Base-by-base conservation (phyloP, 2,888 invertebrate genomes). In the Calameuta pallipes region DNA sequence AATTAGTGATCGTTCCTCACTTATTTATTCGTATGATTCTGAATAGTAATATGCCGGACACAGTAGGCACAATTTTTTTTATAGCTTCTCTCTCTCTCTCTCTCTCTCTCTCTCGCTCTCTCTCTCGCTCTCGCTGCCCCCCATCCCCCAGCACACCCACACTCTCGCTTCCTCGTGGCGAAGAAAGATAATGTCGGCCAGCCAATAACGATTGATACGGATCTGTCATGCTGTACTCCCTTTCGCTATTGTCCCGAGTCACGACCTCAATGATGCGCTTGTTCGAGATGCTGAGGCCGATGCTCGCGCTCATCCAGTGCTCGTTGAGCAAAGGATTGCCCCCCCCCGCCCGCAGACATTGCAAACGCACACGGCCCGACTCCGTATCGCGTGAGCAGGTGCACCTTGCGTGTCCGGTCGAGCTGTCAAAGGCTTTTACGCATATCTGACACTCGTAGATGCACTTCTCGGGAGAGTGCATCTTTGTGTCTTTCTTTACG, bases 361-460 rank as follows among this genome's bases (percentile, higher is more conserved):
- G 34, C 74, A 77, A 12, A 74, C n/a, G n/a, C 74, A 77, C 69
- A 77, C 9, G 68, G 69, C 30, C 77, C 56, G 6, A 74, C 34
- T 4, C 69, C 77, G 68, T 34, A 69, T 15, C 75, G 71, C 31
- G 71, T 73, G 3, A 78, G 75, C 23, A 78, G 34, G 35, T 78
- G 78, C 70, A 68, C 56, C 23, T 75, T 78, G 11, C 70, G 41
- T 11, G 41, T 11, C 37, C 74, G 12, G 75, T 78, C 34, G 31
- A 23, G 34, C 41, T 35, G 41, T 30, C 33, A 56, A 78, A 78
- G 31, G 35, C 78, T 34, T 75, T 78, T 15, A 73, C 75, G 30
- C 75, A 78, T 11, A 76, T 76, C 11, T 78, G 71, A 69, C 75
- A 76, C n/a, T 56, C 34, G 76, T 34, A 76, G 12, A 69, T n/a